phyloP scores from a whole-genome alignment of 2,113 vertebrate species.

The Crotophaga sulcirostris region DNA sequence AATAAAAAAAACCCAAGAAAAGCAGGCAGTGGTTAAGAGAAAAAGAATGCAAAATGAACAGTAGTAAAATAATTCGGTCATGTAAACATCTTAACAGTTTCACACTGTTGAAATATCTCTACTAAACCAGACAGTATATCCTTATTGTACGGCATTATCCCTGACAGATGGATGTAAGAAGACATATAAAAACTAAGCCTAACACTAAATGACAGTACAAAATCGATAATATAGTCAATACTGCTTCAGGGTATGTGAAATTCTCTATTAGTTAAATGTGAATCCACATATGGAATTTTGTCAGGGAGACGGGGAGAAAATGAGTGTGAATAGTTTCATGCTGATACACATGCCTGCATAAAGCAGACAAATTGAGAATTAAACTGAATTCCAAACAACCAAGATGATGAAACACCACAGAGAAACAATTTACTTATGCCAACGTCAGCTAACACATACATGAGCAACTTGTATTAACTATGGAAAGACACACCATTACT shows the following conservation, averaged over 20 bases:
- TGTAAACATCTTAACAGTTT: background rate
- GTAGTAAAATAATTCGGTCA: background rate
- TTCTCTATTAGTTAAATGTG: slow-evolving; percentile 30
- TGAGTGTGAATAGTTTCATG: background rate
- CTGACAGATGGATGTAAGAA: background rate
- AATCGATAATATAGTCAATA: slow-evolving; percentile 6
- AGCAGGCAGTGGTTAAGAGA: background rate
- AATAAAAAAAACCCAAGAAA: background rate
- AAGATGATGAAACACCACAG: slow-evolving; percentile 8
- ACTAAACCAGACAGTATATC: background rate
- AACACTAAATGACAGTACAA: background rate
- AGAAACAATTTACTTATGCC: slow-evolving; percentile 62
- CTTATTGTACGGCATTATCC: background rate
- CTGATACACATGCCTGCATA: background rate
- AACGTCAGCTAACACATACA: slow-evolving; percentile 1
- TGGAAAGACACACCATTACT: slow-evolving; percentile 28
- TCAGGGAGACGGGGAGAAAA: background rate
- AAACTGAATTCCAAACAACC: slow-evolving; percentile 1
- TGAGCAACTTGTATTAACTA: slow-evolving; percentile 12
- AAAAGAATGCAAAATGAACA: background rate
- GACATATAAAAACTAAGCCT: background rate
- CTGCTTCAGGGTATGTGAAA: background rate
- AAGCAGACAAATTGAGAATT: slow-evolving; percentile 26
- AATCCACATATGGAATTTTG: background rate
- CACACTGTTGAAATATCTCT: background rate